Evolutionary conservation across 2,113 vertebrate species (phyloP), one percentile per base, ranked within the genome.

Genomic region (Paralichthys olivaceus): DNA sequence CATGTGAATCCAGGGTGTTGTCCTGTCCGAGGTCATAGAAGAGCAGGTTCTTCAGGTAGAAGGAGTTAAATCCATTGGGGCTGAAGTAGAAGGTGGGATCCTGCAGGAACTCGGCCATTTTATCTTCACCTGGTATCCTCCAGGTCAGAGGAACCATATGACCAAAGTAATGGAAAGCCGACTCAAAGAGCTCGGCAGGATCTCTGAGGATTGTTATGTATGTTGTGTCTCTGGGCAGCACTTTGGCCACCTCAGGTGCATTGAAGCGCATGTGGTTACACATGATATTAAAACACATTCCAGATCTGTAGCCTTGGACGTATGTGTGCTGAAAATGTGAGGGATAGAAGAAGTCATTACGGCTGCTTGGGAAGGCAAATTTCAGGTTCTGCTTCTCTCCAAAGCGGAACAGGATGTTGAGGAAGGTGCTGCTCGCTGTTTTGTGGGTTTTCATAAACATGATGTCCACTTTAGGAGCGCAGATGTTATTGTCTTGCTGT

Each of bases 381-480:
- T 90, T 96, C 59, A 98, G 93, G 40, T 59, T 71, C 11, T 96
- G 95, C 87, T 96, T 97, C 91, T 98, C 94, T 1, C 96, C 96
- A 0, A 96, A 97, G 79, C 96, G 96, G 91, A 97, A 96, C 7
- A 98, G 93, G 77, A 97, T 97, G 89, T 97, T 98, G 89, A 97
- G 94, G 81, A 97, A 90, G 34, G 96, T 97, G 93, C 97, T 98
- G 89, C 97, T 96, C 73, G 94, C 97, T 0, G 97, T 97, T 93
- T 98, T 98, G 92, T 97, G 97, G 0, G 96, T 97, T 92, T 98
- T 98, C 95, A 97, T 90, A 93, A 98, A 98, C 95, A 97, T 96
- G 80, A 98, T 56, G 54, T 97, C 92, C 25, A 91, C 79, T 81
- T 91, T 95, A 1, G 96, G 96, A 28, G 37, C 85, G 79, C 97